Base-by-base conservation (phyloP, 2,888 invertebrate species). In the Apeira syringaria region DNA sequence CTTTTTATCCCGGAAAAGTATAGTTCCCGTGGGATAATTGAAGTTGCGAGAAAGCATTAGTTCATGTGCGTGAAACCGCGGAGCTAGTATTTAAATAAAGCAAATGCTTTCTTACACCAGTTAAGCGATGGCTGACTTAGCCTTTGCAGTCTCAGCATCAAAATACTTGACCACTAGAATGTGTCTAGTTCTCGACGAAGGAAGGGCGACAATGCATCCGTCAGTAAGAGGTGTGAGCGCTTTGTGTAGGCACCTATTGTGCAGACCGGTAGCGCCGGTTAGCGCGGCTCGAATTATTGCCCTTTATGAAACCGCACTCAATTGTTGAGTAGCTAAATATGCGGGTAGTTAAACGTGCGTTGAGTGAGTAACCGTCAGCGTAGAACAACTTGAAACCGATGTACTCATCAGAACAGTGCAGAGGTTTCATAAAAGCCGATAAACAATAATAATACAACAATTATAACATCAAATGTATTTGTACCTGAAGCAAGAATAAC, bases 211-310 rank as follows among this genome's bases (percentile, higher is more conserved):
- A 40, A 46, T 31, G 31, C 22, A 39, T 46, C 39, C 20, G 35
- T 46, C 45, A 62, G 58, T 29, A 27, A n/a, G 34, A 64, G 51
- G 52, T 50, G 52, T 50, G 53, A 56, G 50, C 47, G 59, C 71
- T 71, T 78, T 79, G 77, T 80, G 64, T 58, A 47, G 45, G 60
- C 59, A 56, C 52, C 66, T 56, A 71, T 71, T 76, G 74, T 75
- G 33, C 28, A n/a, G 76, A 80, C 81, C 77, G 80, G 81, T 82
- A 83, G 80, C 80, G 71, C 80, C 76, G 74, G 81, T 80, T 74
- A 57, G 54, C 53, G 59, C 61, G 66, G 58, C 77, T 75, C 70
- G 55, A 72, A 78, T 78, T 80, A 76, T 72, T 74, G 68, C 76
- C 74, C 75, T 77, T 73, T 74, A 66, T 68, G 61, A 69, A 61